Evolutionary conservation across 2,888 invertebrate species (phyloP).

Genomic region (Protophormia terraenovae): DNA sequence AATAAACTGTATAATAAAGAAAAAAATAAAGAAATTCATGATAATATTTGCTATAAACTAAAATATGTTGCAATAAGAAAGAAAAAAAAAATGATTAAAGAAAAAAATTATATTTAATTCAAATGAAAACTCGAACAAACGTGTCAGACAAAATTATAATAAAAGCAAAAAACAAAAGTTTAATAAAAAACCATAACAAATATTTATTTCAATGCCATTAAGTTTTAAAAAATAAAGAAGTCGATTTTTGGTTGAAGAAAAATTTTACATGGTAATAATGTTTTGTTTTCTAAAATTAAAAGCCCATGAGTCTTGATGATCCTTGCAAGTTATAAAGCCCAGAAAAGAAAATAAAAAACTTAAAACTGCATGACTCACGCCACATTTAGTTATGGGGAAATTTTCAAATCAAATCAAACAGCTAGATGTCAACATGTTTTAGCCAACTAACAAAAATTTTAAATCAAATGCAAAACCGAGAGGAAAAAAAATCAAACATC

Average conservation of each 20-base stretch:
- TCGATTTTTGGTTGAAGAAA: no score
- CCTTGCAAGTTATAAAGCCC: slow-evolving; percentile 35
- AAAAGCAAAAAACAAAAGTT: neutral
- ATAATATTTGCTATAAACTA: slow-evolving; percentile 40
- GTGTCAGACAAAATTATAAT: slow-evolving; percentile 42
- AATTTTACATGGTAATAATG: no score
- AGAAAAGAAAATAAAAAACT: neutral
- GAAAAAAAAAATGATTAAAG: slow-evolving; percentile 8
- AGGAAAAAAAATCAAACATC: neutral
- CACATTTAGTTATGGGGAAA: slow-evolving; percentile 47
- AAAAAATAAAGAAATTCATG: slow-evolving; percentile 44
- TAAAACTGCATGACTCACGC: slow-evolving; percentile 65
- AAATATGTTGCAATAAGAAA: slow-evolving; percentile 15
- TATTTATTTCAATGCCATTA: slow-evolving; percentile 41
- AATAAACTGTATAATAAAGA: neutral
- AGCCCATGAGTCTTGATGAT: slow-evolving; percentile 53
- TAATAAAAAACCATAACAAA: slow-evolving; percentile 21
- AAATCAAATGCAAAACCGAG: neutral
- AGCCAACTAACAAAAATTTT: neutral
- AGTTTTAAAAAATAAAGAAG: neutral
- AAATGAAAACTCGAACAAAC: slow-evolving; percentile 55
- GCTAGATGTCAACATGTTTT: slow-evolving; percentile 64
- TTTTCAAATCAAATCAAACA: slow-evolving; percentile 53
- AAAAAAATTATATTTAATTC: slow-evolving; percentile 15
- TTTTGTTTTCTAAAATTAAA: slow-evolving; percentile 29